Evolutionary conservation across 1,140 invertebrate species (phyloP).

Genomic region (Drosophila mauritiana): DNA sequence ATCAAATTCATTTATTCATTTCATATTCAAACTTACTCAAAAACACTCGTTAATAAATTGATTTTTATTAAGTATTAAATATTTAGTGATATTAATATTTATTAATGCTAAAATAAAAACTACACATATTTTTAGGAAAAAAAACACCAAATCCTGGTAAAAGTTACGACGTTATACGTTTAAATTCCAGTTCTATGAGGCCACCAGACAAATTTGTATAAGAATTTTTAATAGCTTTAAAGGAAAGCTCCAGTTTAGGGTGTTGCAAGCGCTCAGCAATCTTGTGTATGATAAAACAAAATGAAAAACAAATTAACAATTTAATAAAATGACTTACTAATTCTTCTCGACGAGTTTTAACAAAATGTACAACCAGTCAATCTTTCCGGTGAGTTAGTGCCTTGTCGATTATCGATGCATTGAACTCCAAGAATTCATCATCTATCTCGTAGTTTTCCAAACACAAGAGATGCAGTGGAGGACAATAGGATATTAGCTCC

Average conservation of each 20-base stretch:
- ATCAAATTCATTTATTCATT: background rate
- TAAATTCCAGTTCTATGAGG: constrained; percentile 14
- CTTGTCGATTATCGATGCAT: background rate
- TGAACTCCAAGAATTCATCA: background rate
- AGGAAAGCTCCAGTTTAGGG: constrained; percentile 28
- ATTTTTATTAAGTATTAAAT: no score
- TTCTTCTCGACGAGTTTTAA: background rate
- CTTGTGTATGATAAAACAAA: background rate
- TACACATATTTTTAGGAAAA: no score
- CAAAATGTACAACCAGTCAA: constrained; percentile 14
- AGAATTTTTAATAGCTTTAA: background rate
- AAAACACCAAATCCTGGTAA: no score
- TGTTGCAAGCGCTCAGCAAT: constrained; percentile 17
- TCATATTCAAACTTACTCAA: no score
- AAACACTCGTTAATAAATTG: no score
- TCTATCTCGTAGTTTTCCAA: constrained; percentile 4
- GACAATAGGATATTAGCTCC: constrained; percentile 19
- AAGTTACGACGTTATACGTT: background rate
- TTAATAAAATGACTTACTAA: constrained; percentile 5
- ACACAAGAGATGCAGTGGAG: constrained; percentile 4
- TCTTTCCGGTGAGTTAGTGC: background rate
- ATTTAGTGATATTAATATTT: background rate
- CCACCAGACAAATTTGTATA: background rate
- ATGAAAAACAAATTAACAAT: no score
- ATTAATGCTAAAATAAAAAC: background rate